Conservation (phyloP, 1,140 invertebrate genomes). For the Drosophila setifemur region DNA sequence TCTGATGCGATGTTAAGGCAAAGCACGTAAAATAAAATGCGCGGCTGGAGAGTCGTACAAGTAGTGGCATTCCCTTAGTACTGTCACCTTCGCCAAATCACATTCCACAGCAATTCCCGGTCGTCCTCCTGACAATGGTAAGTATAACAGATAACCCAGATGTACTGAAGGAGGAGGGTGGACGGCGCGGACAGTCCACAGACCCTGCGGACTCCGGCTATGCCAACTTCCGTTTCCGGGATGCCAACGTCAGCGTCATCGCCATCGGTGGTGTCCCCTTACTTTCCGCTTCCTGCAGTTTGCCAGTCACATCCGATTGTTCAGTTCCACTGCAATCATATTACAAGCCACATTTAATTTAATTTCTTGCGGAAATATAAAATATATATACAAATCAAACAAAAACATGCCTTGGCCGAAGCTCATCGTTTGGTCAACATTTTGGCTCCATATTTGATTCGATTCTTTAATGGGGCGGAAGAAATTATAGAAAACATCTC, state of each 20-base stretch:
- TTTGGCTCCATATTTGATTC: conserved; percentile 30
- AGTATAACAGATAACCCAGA: conserved; percentile 2
- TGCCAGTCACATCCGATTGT: conserved; percentile 61
- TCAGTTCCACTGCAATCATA: conserved; percentile 66
- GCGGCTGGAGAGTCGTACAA: conserved; percentile 22
- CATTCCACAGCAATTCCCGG: not conserved
- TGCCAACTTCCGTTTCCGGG: conserved; percentile 62
- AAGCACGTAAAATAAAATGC: conserved; percentile 64
- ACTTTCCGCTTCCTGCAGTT: conserved; percentile 68
- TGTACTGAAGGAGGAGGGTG: not conserved
- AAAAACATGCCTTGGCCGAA: conserved; percentile 6
- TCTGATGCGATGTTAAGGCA: conserved; percentile 50
- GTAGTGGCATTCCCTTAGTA: conserved; percentile 40
- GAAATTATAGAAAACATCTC: conserved; percentile 15
- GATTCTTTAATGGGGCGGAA: conserved; percentile 54
- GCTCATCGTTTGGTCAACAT: conserved; percentile 2
- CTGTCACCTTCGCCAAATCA: not conserved
- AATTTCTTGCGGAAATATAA: conserved; percentile 73
- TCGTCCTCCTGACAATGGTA: conserved; percentile 6
- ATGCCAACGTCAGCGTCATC: conserved; percentile 9
- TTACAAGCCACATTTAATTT: conserved; percentile 78
- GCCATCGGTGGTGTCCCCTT: conserved; percentile 53
- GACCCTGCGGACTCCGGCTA: too few relatives aligned
- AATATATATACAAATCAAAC: conserved; percentile 47
- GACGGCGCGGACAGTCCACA: too few relatives aligned